These are phyloP conservation scores for Argyra leucocephala DNA, from an alignment of 2,888 invertebrate species.

Conservation along the genomic window DNA sequence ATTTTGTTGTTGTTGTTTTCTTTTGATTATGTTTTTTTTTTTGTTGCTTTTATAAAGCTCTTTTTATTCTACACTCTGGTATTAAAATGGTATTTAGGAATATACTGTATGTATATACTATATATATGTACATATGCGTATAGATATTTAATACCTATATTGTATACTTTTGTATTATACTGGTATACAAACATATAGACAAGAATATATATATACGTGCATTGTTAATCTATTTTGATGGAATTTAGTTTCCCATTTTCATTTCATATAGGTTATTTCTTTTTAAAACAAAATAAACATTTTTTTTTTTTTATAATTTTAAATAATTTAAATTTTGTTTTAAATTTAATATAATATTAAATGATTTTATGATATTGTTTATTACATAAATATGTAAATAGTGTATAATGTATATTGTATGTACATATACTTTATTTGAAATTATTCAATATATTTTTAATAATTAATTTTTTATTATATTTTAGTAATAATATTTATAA, in stretches of 20 bases:
- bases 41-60: neutral
- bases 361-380: too few species aligned
- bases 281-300: too few species aligned
- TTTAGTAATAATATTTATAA: too few species aligned
- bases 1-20: neutral
- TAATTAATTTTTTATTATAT: too few species aligned
- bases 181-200: neutral
- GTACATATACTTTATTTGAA: too few species aligned
- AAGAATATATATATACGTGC: neutral
- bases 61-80: conserved; percentile 2
- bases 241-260: conserved; percentile 1
- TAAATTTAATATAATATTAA: too few species aligned
- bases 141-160: neutral
- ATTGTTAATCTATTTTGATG: conserved; percentile 1
- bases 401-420: too few species aligned
- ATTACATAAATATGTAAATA: too few species aligned
- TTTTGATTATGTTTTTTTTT: neutral
- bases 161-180: neutral
- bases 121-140: neutral
- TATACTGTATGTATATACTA: neutral
- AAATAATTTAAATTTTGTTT: too few species aligned
- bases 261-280: neutral
- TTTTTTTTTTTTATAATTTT: too few species aligned
- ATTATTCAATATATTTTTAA: too few species aligned
- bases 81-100: conserved; percentile 3